These are phyloP conservation scores for Alexandromys fortis DNA, from an alignment of 2,113 vertebrate species.

Conservation along the genomic window DNA sequence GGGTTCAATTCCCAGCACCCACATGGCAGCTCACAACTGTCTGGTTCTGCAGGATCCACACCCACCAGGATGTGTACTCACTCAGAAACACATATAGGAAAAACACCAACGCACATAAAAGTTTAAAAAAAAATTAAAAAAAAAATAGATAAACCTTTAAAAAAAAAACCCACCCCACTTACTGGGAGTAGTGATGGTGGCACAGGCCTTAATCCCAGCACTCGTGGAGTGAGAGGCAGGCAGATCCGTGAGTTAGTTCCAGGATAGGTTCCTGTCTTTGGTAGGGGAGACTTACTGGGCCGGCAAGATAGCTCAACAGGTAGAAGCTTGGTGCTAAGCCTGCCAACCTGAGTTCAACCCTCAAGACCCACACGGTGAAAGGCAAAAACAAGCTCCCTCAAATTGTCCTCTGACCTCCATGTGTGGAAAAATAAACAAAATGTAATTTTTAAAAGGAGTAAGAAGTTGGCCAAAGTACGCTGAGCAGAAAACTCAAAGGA, in stretches of 20 bases:
- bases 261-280: no score
- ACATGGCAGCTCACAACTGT: neutral
- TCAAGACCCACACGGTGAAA: neutral
- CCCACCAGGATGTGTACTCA: neutral
- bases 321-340: neutral
- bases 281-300: neutral
- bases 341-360: neutral
- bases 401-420: neutral
- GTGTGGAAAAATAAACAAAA: neutral
- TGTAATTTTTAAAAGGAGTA: neutral
- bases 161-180: neutral
- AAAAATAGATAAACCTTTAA: neutral
- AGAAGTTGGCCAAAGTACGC: neutral
- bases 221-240: neutral
- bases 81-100: neutral
- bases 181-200: neutral
- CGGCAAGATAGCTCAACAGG: neutral
- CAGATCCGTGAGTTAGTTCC: neutral
- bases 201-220: neutral
- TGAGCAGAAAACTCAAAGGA: neutral
- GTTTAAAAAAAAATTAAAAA: neutral
- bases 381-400: neutral
- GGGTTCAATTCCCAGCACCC: neutral
- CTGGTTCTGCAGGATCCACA: neutral
- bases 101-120: neutral